These are phyloP conservation scores for Sciurus carolinensis DNA, from an alignment of 2,797 vertebrate species.

Conservation along the genomic window DNA sequence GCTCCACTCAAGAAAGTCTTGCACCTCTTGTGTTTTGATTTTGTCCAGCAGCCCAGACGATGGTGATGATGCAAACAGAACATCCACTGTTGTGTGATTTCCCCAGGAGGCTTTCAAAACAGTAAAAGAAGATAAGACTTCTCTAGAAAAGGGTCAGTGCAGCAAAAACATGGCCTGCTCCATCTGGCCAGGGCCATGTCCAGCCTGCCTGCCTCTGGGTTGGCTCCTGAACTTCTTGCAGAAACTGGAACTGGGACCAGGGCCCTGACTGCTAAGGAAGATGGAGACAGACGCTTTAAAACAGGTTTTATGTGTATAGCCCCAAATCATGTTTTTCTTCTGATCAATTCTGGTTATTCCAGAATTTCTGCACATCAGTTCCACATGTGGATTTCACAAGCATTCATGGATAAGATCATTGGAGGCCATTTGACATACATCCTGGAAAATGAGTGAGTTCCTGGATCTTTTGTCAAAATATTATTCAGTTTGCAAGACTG, in stretches of 20 bases:
- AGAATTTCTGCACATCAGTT: conserved; percentile 79
- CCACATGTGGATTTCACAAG: conserved; percentile 69
- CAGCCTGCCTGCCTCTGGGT: conserved; percentile 11
- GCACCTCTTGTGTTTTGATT: conserved; percentile 36
- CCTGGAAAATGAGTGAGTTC: conserved; percentile 77
- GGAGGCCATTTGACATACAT: conserved; percentile 85
- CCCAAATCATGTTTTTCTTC: conserved; percentile 75
- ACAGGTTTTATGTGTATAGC: conserved; percentile 70
- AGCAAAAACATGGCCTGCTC: conserved; percentile 39
- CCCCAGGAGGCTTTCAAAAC: conserved; percentile 82
- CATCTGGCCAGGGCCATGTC: conserved; percentile 18
- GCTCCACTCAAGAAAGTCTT: not conserved
- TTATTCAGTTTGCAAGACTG: conserved; percentile 85
- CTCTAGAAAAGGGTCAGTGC: conserved; percentile 59
- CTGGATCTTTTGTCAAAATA: conserved; percentile 80
- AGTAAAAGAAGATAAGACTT: conserved; percentile 78
- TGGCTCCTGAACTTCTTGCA: not conserved
- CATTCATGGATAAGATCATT: conserved; percentile 82
- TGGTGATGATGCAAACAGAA: conserved; percentile 85
- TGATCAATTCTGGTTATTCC: conserved; percentile 71
- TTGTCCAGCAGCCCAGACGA: conserved; percentile 76
- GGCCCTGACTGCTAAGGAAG: conserved; percentile 77
- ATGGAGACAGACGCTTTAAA: conserved; percentile 55
- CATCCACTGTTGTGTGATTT: conserved; percentile 83
- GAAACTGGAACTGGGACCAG: conserved; percentile 32